Percentiles rank a stretch among this genome's conserved stretches.
Conservation (phyloP, 2,888 invertebrate genomes). For the Acanthosoma haemorrhoidale region DNA sequence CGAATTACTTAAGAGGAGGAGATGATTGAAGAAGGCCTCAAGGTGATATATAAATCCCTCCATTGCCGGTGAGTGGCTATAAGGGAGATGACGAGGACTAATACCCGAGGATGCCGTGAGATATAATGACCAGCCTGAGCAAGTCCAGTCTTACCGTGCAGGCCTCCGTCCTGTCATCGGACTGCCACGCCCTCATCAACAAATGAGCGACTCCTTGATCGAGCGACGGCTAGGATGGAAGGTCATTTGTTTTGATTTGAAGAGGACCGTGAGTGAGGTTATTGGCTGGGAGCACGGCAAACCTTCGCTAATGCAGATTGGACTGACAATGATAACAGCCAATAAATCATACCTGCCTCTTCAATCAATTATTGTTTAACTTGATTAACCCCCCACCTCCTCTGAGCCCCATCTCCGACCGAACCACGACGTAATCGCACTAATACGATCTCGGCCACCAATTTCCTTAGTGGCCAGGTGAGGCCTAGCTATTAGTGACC, state of each 20-base stretch:
- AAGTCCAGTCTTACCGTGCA: too few relatives aligned
- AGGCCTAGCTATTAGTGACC: neutral
- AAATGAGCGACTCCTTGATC: neutral
- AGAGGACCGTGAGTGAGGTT: neutral
- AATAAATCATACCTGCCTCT: conserved; percentile 18
- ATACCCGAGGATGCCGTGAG: neutral
- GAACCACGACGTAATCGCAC: conserved; percentile 17
- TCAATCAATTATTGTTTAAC: conserved; percentile 24
- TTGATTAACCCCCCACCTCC: conserved; percentile 3
- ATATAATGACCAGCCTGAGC: neutral
- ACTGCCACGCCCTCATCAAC: conserved; percentile 12
- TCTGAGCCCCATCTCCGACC: too few relatives aligned
- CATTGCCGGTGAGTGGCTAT: neutral
- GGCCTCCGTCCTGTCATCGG: neutral
- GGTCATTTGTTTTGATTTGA: conserved; percentile 9
- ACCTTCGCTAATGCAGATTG: conserved; percentile 19
- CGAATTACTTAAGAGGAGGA: neutral
- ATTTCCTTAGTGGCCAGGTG: conserved; percentile 22
- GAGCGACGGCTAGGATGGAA: neutral
- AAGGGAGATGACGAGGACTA: neutral
- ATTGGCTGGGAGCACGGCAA: neutral
- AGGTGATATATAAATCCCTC: neutral
- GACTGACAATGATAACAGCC: conserved; percentile 17
- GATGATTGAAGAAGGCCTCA: neutral
- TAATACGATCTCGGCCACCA: conserved; percentile 11